Conservation (phyloP, 2,113 vertebrate species). For the Rhinichthys klamathensis region DNA sequence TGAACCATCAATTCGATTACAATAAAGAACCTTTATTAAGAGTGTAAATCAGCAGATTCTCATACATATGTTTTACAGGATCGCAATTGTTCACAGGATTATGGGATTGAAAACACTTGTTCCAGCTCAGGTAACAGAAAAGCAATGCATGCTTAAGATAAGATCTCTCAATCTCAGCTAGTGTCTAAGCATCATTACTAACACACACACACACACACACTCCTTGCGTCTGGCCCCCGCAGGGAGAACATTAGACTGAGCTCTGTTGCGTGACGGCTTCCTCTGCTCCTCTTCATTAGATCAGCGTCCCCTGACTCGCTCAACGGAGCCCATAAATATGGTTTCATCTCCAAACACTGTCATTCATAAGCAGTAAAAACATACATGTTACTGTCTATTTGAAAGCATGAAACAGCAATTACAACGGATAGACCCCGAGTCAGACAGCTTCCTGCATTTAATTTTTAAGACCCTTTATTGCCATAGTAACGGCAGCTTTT, state of each 20-base stretch:
- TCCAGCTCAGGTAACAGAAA: constrained; percentile 1
- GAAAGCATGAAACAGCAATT: background rate
- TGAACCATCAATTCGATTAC: no score
- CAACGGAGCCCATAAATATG: constrained; percentile 32
- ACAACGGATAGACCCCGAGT: background rate
- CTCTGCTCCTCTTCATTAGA: constrained; percentile 55
- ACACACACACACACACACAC: constrained; percentile 12
- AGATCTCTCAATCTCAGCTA: constrained; percentile 12
- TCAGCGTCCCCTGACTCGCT: constrained; percentile 41
- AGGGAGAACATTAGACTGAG: constrained; percentile 59
- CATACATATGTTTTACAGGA: background rate
- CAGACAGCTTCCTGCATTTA: background rate
- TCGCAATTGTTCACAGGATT: background rate
- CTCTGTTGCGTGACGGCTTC: constrained; percentile 58
- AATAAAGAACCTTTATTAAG: no score
- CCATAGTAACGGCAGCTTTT: background rate
- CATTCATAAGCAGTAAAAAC: constrained; percentile 9
- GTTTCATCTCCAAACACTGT: constrained; percentile 18
- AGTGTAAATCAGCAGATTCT: no score
- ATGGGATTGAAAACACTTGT: background rate
- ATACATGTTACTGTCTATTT: background rate
- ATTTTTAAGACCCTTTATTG: background rate
- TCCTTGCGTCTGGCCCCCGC: constrained; percentile 19
- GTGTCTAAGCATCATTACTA: constrained; percentile 9
- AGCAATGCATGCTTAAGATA: background rate